These are phyloP conservation scores for Nebria ingens DNA, from an alignment of 1,140 invertebrate species.

Conservation along the genomic window DNA sequence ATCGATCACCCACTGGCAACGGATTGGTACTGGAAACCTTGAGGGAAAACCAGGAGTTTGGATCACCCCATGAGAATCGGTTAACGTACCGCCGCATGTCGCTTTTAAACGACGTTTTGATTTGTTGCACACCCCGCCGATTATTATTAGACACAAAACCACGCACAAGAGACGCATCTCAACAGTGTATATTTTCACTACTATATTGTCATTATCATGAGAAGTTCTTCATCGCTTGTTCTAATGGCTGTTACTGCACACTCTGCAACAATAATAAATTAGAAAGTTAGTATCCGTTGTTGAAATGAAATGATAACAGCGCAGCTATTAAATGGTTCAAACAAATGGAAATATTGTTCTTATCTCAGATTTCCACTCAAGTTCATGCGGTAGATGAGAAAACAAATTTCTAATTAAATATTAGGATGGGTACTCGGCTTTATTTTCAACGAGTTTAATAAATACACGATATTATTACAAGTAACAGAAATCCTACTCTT, in stretches of 20 bases:
- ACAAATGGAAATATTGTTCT: background rate
- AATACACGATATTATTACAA: too few species aligned
- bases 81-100: conserved; percentile 50
- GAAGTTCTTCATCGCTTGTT: background rate
- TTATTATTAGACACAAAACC: background rate
- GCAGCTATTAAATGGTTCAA: background rate
- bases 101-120: background rate
- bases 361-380: conserved; percentile 3
- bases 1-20: conserved; percentile 79
- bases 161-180: background rate
- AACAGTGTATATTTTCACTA: background rate
- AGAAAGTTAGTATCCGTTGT: background rate
- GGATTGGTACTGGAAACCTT: conserved; percentile 66
- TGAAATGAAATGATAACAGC: too few species aligned
- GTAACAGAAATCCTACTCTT: too few species aligned
- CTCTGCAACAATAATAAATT: background rate
- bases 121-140: background rate
- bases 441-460: too few species aligned
- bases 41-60: conserved; percentile 74
- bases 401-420: conserved; percentile 6
- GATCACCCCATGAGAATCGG: conserved; percentile 53
- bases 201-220: background rate
- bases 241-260: background rate
- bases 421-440: too few species aligned
- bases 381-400: background rate